Evolutionary conservation across 2,888 invertebrate species (phyloP).

Genomic region (Hetaerina titia): DNA sequence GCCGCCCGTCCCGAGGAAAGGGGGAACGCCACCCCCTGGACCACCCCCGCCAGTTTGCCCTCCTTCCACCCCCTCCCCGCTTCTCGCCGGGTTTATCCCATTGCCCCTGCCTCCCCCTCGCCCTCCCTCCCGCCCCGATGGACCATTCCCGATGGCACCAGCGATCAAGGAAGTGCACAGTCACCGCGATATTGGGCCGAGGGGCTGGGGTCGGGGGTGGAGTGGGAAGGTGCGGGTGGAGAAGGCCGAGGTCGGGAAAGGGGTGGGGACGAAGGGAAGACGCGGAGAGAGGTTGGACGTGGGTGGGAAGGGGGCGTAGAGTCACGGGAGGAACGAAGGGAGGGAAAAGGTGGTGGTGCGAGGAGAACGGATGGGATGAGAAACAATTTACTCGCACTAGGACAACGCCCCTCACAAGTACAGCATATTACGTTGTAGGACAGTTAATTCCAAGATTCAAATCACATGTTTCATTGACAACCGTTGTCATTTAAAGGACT

Average conservation of each 20-base stretch:
- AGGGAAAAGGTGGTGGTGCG: neutral
- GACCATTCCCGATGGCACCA: constrained; percentile 17
- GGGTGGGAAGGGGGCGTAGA: neutral
- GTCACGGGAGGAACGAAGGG: neutral
- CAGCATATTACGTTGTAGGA: no score
- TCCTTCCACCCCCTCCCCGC: neutral
- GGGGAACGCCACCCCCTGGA: neutral
- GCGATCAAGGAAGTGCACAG: constrained; percentile 58
- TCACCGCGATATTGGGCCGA: constrained; percentile 50
- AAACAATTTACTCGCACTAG: no score
- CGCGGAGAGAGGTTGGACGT: neutral
- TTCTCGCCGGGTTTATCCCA: neutral
- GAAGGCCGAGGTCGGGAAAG: neutral
- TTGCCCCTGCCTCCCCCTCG: neutral
- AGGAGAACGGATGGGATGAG: neutral
- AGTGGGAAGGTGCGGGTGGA: neutral
- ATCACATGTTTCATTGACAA: no score
- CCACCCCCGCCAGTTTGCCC: neutral
- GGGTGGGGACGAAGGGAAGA: neutral
- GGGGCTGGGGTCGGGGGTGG: neutral
- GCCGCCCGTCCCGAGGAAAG: neutral
- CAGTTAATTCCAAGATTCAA: no score
- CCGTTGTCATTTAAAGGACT: no score
- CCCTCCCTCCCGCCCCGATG: neutral
- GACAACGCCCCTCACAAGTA: no score